These are phyloP conservation scores for Scaptomyza parva DNA, from an alignment of 2,888 invertebrate genomes.

Conservation along the genomic window DNA sequence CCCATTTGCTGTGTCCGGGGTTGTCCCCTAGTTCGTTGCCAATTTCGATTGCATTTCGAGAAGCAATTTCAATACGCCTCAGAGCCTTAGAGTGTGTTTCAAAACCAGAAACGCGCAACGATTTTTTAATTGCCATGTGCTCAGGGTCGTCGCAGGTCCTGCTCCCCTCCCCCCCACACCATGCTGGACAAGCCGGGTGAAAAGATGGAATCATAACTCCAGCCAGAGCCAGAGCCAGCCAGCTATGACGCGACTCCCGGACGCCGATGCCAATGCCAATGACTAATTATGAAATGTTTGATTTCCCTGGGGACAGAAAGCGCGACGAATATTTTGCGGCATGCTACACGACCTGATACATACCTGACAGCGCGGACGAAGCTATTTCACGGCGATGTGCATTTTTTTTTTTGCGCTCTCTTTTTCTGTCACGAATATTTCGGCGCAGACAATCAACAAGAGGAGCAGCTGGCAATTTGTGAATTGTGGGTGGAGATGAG, in stretches of 20 bases:
- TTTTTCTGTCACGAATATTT: conserved; percentile 29
- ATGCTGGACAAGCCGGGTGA: conserved; percentile 16
- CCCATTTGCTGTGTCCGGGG: conserved; percentile 9
- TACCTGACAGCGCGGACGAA: conserved; percentile 52
- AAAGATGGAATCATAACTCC: conserved; percentile 66
- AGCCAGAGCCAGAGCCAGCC: conserved; percentile 50
- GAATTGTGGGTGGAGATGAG: too few relatives aligned
- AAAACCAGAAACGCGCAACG: conserved; percentile 65
- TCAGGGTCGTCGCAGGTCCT: conserved; percentile 47
- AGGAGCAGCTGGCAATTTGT: conserved; percentile 48
- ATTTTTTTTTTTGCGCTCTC: conserved; percentile 36
- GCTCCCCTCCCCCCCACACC: background rate
- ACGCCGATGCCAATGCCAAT: conserved; percentile 69
- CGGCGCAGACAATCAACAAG: conserved; percentile 65
- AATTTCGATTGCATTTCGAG: conserved; percentile 75
- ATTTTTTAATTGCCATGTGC: conserved; percentile 79
- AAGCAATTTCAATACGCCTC: conserved; percentile 77
- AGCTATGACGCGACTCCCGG: conserved; percentile 27
- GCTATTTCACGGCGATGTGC: conserved; percentile 51
- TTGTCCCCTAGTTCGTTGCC: conserved; percentile 52
- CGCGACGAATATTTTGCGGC: conserved; percentile 72
- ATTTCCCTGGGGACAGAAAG: conserved; percentile 79
- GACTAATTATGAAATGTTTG: conserved; percentile 84
- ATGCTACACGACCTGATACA: conserved; percentile 20
- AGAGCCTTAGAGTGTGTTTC: conserved; percentile 59